Conservation (phyloP, 2,113 vertebrate genomes). For the rabbit (Oryctolagus cuniculus) region DNA sequence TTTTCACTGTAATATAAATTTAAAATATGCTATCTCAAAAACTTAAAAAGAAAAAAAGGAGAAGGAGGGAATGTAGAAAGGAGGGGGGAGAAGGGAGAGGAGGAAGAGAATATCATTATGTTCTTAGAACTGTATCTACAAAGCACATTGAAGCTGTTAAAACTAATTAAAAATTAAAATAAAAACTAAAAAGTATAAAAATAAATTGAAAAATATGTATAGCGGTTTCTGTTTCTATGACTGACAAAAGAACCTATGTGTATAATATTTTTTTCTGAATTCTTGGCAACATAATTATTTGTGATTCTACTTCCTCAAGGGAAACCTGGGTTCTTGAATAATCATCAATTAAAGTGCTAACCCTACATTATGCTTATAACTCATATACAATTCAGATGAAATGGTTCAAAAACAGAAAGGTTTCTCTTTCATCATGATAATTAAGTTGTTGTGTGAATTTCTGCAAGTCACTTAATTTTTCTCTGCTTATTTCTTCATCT, state of each 20-base stretch:
- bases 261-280: background rate
- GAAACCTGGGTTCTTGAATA: conserved; percentile 24
- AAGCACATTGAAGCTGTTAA: too few relatives aligned
- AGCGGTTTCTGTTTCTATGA: background rate
- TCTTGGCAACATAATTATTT: conserved; percentile 3
- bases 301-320: conserved; percentile 29
- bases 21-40: too few relatives aligned
- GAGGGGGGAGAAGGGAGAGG: too few relatives aligned
- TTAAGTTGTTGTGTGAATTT: background rate
- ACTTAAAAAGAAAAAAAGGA: too few relatives aligned
- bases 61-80: too few relatives aligned
- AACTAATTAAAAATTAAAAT: too few relatives aligned
- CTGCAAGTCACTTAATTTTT: background rate
- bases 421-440: conserved; percentile 53
- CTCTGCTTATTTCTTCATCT: background rate
- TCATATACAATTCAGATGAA: conserved; percentile 8
- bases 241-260: background rate
- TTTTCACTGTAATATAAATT: too few relatives aligned
- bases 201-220: background rate
- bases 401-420: conserved; percentile 39
- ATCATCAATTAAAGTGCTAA: conserved; percentile 16
- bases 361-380: background rate
- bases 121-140: too few relatives aligned
- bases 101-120: too few relatives aligned
- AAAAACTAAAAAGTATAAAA: too few relatives aligned